Percentiles rank a stretch among this genome's conserved stretches.
Conservation (phyloP, 2,797 vertebrate species). For the Selene dorsalis region DNA sequence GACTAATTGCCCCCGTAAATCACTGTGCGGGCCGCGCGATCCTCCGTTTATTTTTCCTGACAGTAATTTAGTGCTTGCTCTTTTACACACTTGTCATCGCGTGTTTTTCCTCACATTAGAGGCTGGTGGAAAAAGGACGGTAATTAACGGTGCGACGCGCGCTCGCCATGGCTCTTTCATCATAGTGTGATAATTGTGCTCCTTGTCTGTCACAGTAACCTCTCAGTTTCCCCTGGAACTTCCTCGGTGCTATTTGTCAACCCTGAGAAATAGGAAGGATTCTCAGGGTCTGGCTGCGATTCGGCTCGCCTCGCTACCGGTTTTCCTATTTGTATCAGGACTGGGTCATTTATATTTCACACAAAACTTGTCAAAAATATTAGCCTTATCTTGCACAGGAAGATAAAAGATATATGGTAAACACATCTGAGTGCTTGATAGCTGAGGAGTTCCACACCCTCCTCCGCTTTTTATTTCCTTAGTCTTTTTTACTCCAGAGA, state of each 20-base stretch:
- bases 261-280: constrained; percentile 81
- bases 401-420: constrained; percentile 86
- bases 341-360: constrained; percentile 90
- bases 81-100: constrained; percentile 99
- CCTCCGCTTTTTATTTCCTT: constrained; percentile 53
- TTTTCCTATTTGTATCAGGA: constrained; percentile 88
- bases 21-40: constrained; percentile 89
- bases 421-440: constrained; percentile 81
- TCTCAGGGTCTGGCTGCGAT: constrained; percentile 75
- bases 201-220: constrained; percentile 98
- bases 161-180: constrained; percentile 96
- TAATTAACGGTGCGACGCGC: constrained; percentile 97
- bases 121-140: constrained; percentile 98
- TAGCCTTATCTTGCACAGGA: constrained; percentile 85
- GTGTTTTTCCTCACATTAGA: constrained; percentile 99
- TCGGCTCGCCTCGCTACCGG: constrained; percentile 76
- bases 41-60: constrained; percentile 99
- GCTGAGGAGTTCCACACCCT: constrained; percentile 56
- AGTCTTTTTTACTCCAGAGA: constrained; percentile 57
- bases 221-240: constrained; percentile 88
- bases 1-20: constrained; percentile 99
- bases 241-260: constrained; percentile 93
- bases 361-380: constrained; percentile 88
- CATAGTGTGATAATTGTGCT: constrained; percentile 99
- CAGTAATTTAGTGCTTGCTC: constrained; percentile 99